A percentile compares a stretch with the other conserved stretches of the same genome.
Evolutionary conservation across 2,113 vertebrate species (phyloP).

Genomic region (Chunga burmeisteri): DNA sequence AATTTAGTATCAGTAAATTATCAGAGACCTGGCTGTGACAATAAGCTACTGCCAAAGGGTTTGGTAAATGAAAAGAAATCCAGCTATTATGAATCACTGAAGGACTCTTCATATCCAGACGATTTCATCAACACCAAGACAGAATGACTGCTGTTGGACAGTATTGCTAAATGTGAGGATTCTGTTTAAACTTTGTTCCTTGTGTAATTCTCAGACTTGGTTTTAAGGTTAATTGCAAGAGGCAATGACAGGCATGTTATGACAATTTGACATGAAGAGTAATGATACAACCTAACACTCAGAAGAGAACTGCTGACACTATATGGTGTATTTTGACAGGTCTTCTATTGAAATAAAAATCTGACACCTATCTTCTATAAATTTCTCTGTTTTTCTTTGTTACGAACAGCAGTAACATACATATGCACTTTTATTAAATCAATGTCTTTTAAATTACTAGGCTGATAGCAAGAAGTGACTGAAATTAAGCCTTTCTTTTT

Average conservation of each 20-base stretch:
- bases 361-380: background rate
- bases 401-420: background rate
- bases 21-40: background rate
- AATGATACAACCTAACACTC: background rate
- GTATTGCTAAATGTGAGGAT: background rate
- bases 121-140: background rate
- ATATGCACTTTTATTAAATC: background rate
- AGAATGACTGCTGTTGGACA: background rate
- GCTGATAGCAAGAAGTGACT: background rate
- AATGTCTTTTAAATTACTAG: background rate
- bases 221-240: constrained; percentile 1
- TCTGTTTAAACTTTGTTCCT: background rate
- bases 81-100: background rate
- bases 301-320: background rate
- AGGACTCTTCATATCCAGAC: background rate
- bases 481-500: background rate
- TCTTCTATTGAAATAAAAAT: background rate
- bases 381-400: background rate
- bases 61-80: background rate
- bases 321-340: background rate
- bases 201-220: background rate
- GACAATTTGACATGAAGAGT: background rate
- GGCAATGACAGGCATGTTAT: background rate
- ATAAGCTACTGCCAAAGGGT: background rate
- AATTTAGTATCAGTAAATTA: background rate